Evolutionary conservation across 2,113 vertebrate genomes (phyloP).

Genomic region (Lophius piscatorius): DNA sequence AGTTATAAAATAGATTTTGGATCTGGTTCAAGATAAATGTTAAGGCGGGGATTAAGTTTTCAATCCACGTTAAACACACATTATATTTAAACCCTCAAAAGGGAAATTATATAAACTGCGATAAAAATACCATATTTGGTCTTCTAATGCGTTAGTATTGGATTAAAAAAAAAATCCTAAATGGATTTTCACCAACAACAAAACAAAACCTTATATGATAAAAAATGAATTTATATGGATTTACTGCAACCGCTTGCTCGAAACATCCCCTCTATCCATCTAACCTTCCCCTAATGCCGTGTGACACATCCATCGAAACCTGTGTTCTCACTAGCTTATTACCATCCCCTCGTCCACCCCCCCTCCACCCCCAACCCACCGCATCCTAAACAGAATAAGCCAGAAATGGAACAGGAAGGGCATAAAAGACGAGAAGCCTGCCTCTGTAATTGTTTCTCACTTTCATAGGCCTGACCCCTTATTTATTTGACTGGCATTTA

Average conservation of each 20-base stretch:
- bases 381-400: conserved; percentile 33
- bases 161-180: conserved; percentile 15
- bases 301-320: conserved; percentile 52
- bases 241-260: neutral
- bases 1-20: conserved; percentile 41
- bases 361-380: neutral
- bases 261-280: conserved; percentile 20
- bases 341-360: neutral
- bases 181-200: too few species aligned
- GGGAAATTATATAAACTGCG: conserved; percentile 55
- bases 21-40: conserved; percentile 67
- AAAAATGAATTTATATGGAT: too few species aligned
- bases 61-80: conserved; percentile 56
- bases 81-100: conserved; percentile 62
- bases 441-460: conserved; percentile 61
- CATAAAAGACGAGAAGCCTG: conserved; percentile 17
- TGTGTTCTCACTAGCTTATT: conserved; percentile 47
- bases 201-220: too few species aligned
- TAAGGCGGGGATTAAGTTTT: conserved; percentile 65
- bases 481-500: conserved; percentile 70
- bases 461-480: conserved; percentile 61
- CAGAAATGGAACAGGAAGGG: conserved; percentile 17
- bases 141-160: neutral
- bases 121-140: conserved; percentile 52
- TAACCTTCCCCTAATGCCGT: conserved; percentile 37